phyloP scores from a whole-genome alignment of 2,888 invertebrate species.

The Chalcis sispes region DNA sequence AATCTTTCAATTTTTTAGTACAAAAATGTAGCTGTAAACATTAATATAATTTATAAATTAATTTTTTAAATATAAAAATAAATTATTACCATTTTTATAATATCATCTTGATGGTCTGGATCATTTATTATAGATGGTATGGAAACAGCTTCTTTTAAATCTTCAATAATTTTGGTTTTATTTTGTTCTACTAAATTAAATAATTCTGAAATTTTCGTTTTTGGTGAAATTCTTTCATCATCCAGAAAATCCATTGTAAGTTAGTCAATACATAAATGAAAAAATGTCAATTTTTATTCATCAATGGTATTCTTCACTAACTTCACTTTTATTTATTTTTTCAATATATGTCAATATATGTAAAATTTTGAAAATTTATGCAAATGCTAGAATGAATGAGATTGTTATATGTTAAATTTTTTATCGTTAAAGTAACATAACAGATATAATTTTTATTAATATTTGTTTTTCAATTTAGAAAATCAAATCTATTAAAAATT shows the following conservation, averaged over 20 bases:
- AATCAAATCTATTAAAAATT: no score
- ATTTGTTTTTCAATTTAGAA: no score
- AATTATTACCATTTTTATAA: constrained; percentile 61
- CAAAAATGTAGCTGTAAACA: constrained; percentile 59
- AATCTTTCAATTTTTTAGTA: constrained; percentile 57
- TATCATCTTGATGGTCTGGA: constrained; percentile 54
- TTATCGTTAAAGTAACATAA: no score
- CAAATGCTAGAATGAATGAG: not conserved
- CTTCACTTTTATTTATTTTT: constrained; percentile 34
- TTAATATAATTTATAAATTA: constrained; percentile 12
- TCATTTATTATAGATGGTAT: constrained; percentile 60
- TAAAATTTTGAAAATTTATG: not conserved
- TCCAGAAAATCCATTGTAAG: constrained; percentile 42
- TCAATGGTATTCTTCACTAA: no score
- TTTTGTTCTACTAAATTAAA: constrained; percentile 59
- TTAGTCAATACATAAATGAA: not conserved
- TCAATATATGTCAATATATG: not conserved
- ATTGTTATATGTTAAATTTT: no score
- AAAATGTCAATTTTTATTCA: constrained; percentile 11
- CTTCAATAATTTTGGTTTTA: constrained; percentile 50
- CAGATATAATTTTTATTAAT: no score
- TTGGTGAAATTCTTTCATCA: constrained; percentile 54
- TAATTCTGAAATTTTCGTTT: constrained; percentile 58
- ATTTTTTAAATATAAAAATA: not conserved
- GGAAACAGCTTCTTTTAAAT: constrained; percentile 60